Percentiles rank a stretch among this genome's conserved stretches.
These are phyloP conservation scores for Pocillopora grandis DNA, from an alignment of 92 coral and sea anemone species.

Conservation along the genomic window DNA sequence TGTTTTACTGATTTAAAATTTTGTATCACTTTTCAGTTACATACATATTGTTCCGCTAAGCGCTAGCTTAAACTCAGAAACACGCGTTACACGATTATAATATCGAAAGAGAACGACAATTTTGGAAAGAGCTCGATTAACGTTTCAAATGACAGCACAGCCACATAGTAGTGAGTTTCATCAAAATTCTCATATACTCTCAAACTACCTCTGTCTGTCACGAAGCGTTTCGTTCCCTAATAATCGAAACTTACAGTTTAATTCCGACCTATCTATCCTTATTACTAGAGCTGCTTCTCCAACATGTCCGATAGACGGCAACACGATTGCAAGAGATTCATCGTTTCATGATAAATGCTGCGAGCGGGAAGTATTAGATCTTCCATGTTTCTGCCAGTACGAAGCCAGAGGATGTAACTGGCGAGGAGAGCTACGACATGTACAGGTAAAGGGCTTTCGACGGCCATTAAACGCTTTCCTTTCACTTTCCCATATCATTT, in stretches of 20 bases:
- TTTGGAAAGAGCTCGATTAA: too few species aligned
- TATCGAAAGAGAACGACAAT: too few species aligned
- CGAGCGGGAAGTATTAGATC: conserved; percentile 46
- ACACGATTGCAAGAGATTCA: not conserved
- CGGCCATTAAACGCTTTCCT: not conserved
- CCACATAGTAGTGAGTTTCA: too few species aligned
- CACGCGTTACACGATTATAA: too few species aligned
- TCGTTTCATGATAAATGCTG: conserved; percentile 53
- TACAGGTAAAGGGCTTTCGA: conserved; percentile 16
- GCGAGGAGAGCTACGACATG: conserved; percentile 41
- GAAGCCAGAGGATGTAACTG: conserved; percentile 39
- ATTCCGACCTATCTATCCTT: not conserved
- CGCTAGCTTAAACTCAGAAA: too few species aligned
- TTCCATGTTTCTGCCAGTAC: conserved; percentile 45
- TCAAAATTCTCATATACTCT: not conserved
- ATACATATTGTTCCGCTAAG: too few species aligned
- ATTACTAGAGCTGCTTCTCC: not conserved
- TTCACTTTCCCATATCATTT: too few species aligned
- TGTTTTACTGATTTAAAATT: not conserved
- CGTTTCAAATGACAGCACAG: too few species aligned
- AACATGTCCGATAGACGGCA: conserved; percentile 36
- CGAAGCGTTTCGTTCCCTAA: not conserved
- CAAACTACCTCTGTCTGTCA: not conserved
- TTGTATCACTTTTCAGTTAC: too few species aligned
- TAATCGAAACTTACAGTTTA: not conserved